Conservation (phyloP, 2,888 invertebrate genomes). For the Tinea semifulvella region DNA sequence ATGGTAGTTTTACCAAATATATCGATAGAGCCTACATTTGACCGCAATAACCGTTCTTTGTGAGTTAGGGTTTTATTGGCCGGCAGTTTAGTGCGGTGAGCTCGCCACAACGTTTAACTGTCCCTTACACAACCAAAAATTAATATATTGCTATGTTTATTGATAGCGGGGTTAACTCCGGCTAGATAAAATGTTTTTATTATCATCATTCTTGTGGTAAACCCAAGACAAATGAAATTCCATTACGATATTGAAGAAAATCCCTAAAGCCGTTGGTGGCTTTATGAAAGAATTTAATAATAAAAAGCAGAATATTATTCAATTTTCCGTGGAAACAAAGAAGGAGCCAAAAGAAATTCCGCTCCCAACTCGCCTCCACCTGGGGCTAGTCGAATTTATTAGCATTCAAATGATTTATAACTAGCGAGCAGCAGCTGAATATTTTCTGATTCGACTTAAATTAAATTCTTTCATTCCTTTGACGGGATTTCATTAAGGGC, state of each 20-base stretch:
- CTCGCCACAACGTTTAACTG: neutral
- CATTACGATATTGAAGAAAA: conserved; percentile 57
- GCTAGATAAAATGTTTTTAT: conserved; percentile 12
- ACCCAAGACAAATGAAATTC: conserved; percentile 54
- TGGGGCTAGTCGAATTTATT: conserved; percentile 61
- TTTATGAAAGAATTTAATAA: conserved; percentile 61
- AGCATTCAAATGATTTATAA: conserved; percentile 68
- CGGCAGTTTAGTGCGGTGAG: neutral
- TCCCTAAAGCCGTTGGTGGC: conserved; percentile 49
- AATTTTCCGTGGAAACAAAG: conserved; percentile 57
- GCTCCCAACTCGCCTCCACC: conserved; percentile 50
- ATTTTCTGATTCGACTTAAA: conserved; percentile 65
- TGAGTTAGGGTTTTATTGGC: neutral
- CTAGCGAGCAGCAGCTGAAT: conserved; percentile 63
- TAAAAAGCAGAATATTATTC: conserved; percentile 58
- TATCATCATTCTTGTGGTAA: conserved; percentile 19
- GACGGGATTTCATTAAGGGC: conserved; percentile 62
- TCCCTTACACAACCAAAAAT: conserved; percentile 1
- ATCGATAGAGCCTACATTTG: neutral
- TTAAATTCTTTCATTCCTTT: conserved; percentile 66
- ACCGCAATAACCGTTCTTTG: conserved; percentile 1
- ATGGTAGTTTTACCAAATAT: too few species aligned
- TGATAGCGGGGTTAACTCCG: conserved; percentile 3
- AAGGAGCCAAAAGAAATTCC: conserved; percentile 55
- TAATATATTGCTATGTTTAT: conserved; percentile 5